Base-by-base conservation (phyloP, 2,113 vertebrate genomes). In the Okapia johnstoni region DNA sequence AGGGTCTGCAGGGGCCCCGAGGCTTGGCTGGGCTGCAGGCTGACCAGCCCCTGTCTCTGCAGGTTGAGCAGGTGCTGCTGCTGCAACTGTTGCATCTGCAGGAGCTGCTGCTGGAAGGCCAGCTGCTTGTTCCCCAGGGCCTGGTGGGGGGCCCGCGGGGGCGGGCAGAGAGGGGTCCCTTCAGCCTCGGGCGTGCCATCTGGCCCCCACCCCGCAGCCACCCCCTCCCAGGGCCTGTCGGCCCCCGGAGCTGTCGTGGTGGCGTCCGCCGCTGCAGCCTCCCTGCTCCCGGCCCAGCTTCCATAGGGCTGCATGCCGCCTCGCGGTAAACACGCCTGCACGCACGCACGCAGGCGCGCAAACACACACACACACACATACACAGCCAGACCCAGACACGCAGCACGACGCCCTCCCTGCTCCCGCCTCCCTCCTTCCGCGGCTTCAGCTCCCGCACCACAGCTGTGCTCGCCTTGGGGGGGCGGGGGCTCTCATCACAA, bases 1-100 rank as follows among this genome's bases (percentile, higher is more conserved):
- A 99, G 99, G 98, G 98, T 99, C 99, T 99, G 99, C 98, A 99
- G 99, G 98, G 99, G 99, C 88, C 99, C 99, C 0, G 99, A 99
- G 98, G 99, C 99, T 97, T 99, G 99, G 46, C 98, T 98, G 0
- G 99, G 99, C 76, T 99, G 99, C 96, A 99, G 98, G 98, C 99
- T 99, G 98, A 99, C 99, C 98, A 99, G 99, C 96, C 99, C 99
- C 98, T 99, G 99, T 98, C 99, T 99, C 99, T 99, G 99, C 96
- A 99, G 99, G 99, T 99, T 99, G 98, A 99, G 99, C 98, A 99
- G 99, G 98, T 99, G 99, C 99, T 99, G 99, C 98, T 99, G 99
- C 98, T 99, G 99, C 92, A 99, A 98, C 99, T 99, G 99, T 99
- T 99, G 99, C 99, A 99, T 99, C 98, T 99, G 99, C 98, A 99